Evolutionary conservation across 2,113 vertebrate species (phyloP).

Genomic region (Cariama cristata): DNA sequence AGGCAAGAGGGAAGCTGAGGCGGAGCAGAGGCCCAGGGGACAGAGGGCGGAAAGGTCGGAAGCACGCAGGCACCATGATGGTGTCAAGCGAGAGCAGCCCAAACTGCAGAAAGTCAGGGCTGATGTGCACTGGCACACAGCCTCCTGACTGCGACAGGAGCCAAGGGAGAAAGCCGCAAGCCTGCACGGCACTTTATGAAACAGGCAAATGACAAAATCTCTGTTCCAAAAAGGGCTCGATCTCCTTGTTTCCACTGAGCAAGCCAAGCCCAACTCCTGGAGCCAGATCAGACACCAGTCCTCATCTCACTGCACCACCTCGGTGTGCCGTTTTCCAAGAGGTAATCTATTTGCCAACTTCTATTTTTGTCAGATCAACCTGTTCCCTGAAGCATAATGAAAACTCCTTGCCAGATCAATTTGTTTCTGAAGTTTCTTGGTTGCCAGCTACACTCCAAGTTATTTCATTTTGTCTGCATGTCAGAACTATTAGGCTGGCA

Average conservation of each 20-base stretch:
- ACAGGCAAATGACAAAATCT: conserved; percentile 3
- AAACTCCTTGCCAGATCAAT: conserved; percentile 66
- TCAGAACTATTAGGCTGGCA: conserved; percentile 55
- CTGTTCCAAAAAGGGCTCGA: neutral
- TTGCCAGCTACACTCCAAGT: conserved; percentile 55
- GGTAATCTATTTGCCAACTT: conserved; percentile 53
- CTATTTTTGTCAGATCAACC: conserved; percentile 65
- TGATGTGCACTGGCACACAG: conserved; percentile 33
- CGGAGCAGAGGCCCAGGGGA: neutral
- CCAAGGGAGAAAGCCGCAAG: fast-evolving
- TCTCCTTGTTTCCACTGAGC: neutral
- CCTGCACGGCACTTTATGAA: neutral
- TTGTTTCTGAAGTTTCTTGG: conserved; percentile 53
- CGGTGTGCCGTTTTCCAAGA: neutral
- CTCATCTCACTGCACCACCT: conserved; percentile 1
- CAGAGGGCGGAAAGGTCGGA: neutral
- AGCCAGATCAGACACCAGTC: neutral
- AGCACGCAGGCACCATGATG: neutral
- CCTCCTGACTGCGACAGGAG: neutral
- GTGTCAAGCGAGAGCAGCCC: neutral
- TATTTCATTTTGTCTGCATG: conserved; percentile 44
- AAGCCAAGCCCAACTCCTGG: neutral
- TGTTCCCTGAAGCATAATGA: conserved; percentile 62
- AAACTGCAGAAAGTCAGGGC: neutral
- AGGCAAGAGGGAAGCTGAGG: neutral